Base-by-base conservation (phyloP, 1,140 invertebrate species). In the Orchestia grillus region DNA sequence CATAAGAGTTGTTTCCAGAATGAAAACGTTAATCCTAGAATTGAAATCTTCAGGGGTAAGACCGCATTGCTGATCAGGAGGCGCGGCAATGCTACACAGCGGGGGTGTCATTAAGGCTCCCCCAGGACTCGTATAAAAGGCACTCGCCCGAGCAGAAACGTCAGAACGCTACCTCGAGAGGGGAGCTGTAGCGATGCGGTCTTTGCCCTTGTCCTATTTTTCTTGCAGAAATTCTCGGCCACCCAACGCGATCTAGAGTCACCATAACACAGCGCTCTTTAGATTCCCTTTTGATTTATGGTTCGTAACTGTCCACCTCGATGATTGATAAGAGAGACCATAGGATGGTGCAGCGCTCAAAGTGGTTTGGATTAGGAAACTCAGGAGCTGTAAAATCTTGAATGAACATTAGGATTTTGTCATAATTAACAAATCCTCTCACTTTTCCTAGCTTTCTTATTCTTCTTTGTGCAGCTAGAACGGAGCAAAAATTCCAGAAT, bases 81-180 rank as follows among this genome's bases (percentile, higher is more conserved):
- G 88, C 88, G 42, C 11, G 92, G 92, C 92, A 47, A 47, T 4
- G 41, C 36, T 15, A 94, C 92, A 45, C 44, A 94, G 44, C 92
- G 44, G 92, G 44, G 92, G 92, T 94, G 92, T 94, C 92, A 94
- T 94, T 94, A 47, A 94, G 45, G 44, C 0, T 47, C 92, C 40
- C 43, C 44, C 11, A 94, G 28, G 92, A 19, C 92, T 44, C 92
- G 36, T 94, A 94, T 47, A 94, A 91, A 91, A 44, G 44, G 40
- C 8, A 44, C 92, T 44, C 11, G 92, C 8, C 36, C 44, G 44
- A 47, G 44, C 92, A 47, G 92, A 44, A 44, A 19, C 43, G 44
- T 91, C 88, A 43, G 4, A 94, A 19, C 92, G 92, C 92, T 94
- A 44, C 92, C 92, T 47, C 92, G 47, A 47, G 92, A 42, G 41